phyloP scores from a whole-genome alignment of 2,888 invertebrate species.

The Arctia plantaginis region DNA sequence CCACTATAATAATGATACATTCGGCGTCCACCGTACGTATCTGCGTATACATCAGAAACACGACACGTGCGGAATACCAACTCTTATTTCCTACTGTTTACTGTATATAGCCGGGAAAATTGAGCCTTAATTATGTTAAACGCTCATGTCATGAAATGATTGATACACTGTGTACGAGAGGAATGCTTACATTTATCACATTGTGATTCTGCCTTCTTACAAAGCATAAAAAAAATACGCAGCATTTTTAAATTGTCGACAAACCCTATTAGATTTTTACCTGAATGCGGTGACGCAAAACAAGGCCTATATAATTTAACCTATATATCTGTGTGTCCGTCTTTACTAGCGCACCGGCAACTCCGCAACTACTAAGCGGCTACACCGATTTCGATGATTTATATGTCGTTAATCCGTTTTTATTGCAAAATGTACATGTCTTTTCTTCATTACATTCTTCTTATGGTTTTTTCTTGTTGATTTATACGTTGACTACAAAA shows the following conservation, averaged over 20 bases:
- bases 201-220: not conserved
- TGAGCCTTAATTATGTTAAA: conserved; percentile 55
- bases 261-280: not conserved
- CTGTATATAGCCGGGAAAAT: conserved; percentile 47
- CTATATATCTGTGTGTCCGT: no score
- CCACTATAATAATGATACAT: conserved; percentile 39
- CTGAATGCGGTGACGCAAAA: not conserved
- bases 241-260: conserved; percentile 20
- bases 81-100: conserved; percentile 50
- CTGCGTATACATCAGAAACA: conserved; percentile 51
- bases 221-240: not conserved
- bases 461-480: no score
- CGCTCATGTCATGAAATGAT: conserved; percentile 46
- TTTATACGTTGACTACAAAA: no score
- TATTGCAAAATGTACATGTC: no score
- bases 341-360: no score
- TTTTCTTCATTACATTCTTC: no score
- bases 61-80: conserved; percentile 65
- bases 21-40: conserved; percentile 50
- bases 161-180: conserved; percentile 24
- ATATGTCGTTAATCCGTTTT: no score
- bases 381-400: no score
- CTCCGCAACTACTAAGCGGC: no score
- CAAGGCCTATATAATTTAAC: no score
- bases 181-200: not conserved